Conservation (phyloP, 1,140 invertebrate genomes). For the Hypsibius dujardini region DNA sequence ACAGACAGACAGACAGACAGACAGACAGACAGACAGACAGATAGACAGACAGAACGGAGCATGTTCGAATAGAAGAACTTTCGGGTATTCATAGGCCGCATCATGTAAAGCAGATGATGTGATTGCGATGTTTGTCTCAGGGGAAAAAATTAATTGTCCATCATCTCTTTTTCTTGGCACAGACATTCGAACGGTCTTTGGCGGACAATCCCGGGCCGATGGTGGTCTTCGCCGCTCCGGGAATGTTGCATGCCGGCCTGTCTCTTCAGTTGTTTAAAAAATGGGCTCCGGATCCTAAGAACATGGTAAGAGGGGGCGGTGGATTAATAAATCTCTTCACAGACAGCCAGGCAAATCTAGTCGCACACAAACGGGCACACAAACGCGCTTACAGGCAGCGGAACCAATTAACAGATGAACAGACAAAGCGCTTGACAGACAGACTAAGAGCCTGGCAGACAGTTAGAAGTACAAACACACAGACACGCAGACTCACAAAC, state of each 20-base stretch:
- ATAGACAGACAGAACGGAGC: constrained; percentile 51
- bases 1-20: too few relatives aligned
- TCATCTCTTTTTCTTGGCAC: constrained; percentile 19
- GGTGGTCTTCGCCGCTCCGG: constrained; percentile 98
- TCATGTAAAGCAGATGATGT: not conserved
- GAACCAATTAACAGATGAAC: too few relatives aligned
- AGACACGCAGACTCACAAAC: too few relatives aligned
- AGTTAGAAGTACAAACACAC: too few relatives aligned
- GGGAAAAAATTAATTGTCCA: not conserved
- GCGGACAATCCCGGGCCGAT: constrained; percentile 96
- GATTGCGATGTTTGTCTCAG: too few relatives aligned
- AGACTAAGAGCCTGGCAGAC: too few relatives aligned
- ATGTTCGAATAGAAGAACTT: constrained; percentile 81
- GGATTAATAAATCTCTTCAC: too few relatives aligned
- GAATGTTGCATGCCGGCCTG: constrained; percentile 96
- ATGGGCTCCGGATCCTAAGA: constrained; percentile 93
- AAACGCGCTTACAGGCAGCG: too few relatives aligned
- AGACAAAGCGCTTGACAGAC: too few relatives aligned
- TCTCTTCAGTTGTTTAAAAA: constrained; percentile 96
- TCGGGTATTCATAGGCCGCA: not conserved
- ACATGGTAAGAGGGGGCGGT: constrained; percentile 51
- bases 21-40: too few relatives aligned
- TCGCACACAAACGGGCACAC: too few relatives aligned
- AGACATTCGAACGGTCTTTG: constrained; percentile 80
- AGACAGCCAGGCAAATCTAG: too few relatives aligned